phyloP scores from a whole-genome alignment of 2,113 vertebrate genomes.

The Tretioscincus oriximinensis region DNA sequence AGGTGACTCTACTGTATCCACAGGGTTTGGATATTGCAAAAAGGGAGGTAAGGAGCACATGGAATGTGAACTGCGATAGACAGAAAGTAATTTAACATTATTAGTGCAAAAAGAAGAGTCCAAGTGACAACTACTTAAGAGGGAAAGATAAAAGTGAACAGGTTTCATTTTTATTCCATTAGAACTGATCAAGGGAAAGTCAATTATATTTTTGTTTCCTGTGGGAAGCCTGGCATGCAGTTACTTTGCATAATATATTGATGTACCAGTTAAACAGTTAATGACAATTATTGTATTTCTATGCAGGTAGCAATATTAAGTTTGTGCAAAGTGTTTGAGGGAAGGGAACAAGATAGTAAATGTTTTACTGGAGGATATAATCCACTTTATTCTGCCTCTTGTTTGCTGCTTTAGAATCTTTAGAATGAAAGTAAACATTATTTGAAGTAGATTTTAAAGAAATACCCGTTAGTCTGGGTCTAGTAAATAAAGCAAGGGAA shows the following conservation, averaged over 20 bases:
- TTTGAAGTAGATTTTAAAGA: too few relatives aligned
- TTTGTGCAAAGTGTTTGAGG: neutral
- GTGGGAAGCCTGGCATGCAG: conserved; percentile 40
- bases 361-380: neutral
- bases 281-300: conserved; percentile 36
- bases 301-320: neutral
- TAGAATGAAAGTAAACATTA: too few relatives aligned
- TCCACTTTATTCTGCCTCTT: neutral
- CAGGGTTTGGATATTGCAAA: neutral
- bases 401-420: neutral
- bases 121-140: neutral
- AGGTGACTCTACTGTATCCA: neutral
- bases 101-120: neutral
- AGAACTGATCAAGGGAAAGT: conserved; percentile 26
- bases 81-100: conserved; percentile 15
- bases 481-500: too few relatives aligned
- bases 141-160: conserved; percentile 24
- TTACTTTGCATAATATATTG: conserved; percentile 37
- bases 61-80: neutral
- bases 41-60: neutral
- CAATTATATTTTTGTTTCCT: conserved; percentile 50
- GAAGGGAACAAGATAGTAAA: conserved; percentile 10
- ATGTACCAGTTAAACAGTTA: conserved; percentile 48
- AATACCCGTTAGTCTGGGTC: too few relatives aligned
- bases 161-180: conserved; percentile 42